Evolutionary conservation across 2,797 vertebrate genomes (phyloP).

Genomic region (Eidolon dupreanum): DNA sequence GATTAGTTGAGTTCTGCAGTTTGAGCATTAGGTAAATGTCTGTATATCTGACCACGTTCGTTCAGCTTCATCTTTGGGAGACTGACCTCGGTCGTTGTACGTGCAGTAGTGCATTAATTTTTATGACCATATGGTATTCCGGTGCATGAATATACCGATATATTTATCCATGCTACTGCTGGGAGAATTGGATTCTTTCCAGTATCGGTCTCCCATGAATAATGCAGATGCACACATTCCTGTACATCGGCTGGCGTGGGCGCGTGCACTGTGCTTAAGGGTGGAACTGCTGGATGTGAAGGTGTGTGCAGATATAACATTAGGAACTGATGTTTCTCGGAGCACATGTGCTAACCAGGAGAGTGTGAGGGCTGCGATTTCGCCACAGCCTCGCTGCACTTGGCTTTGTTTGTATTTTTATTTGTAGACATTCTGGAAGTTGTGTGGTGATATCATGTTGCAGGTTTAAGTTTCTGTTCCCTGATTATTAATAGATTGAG

Average conservation of each 20-base stretch:
- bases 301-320: neutral
- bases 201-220: rapidly evolving
- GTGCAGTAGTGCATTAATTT: neutral
- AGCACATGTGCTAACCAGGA: neutral
- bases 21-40: neutral
- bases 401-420: neutral
- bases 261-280: rapidly evolving
- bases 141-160: neutral
- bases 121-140: neutral
- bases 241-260: too few species aligned
- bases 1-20: neutral
- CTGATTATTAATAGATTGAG: neutral
- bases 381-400: neutral
- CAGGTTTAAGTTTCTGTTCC: neutral
- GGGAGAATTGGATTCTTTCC: neutral
- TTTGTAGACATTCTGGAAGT: neutral
- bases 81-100: rapidly evolving
- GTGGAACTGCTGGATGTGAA: neutral
- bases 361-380: neutral
- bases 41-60: neutral
- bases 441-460: neutral
- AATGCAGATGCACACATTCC: too few species aligned
- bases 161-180: neutral
- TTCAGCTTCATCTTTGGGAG: neutral
- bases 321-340: neutral